phyloP scores from a whole-genome alignment of 2,888 invertebrate species.

The Callyntrura guangdongensis region DNA sequence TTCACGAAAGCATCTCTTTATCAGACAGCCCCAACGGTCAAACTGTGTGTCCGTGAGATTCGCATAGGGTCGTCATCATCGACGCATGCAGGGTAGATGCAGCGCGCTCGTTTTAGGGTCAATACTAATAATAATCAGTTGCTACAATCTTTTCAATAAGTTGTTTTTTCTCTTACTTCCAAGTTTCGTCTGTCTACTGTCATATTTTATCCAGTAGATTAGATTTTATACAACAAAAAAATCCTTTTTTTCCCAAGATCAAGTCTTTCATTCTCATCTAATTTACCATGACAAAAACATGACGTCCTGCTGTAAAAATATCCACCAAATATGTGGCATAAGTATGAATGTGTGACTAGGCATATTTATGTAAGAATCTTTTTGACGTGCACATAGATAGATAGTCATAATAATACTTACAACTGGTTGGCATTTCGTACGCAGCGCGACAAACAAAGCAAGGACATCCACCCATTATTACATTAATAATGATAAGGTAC shows the following conservation, averaged over 20 bases:
- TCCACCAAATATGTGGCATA: neutral
- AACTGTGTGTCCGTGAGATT: neutral
- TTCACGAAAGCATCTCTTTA: neutral
- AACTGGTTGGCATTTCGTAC: constrained; percentile 20
- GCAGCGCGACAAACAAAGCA: constrained; percentile 27
- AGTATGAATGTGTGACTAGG: neutral
- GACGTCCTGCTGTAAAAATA: neutral
- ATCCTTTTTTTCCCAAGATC: too few relatives aligned
- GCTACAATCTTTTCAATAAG: neutral
- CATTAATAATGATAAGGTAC: constrained; percentile 68
- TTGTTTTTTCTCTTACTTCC: constrained; percentile 1
- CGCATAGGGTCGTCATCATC: constrained; percentile 3
- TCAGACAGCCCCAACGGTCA: neutral
- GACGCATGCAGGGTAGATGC: neutral
- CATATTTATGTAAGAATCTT: neutral
- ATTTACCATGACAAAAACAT: neutral
- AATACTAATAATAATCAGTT: neutral
- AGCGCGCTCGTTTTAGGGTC: constrained; percentile 9
- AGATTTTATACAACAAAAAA: neutral
- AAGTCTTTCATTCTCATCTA: neutral
- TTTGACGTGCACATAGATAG: neutral
- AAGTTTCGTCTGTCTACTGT: neutral
- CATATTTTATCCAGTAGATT: constrained; percentile 27
- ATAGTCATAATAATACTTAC: neutral
- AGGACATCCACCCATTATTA: constrained; percentile 76